Conservation (phyloP, 2,888 invertebrate species). For the Pseudeuparius sepicola region DNA sequence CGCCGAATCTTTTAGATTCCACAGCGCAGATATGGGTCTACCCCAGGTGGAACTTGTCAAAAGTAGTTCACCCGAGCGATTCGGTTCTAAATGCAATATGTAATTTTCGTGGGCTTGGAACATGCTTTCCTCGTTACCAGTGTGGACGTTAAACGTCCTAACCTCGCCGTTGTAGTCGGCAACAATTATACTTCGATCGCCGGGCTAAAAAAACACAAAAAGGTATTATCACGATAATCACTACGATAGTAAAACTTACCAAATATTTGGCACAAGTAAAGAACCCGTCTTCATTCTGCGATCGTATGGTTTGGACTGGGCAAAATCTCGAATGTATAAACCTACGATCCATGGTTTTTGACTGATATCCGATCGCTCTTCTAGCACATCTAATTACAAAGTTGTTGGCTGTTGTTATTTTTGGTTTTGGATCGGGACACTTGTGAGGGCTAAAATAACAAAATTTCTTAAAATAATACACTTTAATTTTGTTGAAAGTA, state of each 20-base stretch:
- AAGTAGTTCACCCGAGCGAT: conserved; percentile 65
- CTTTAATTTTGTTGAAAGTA: conserved; percentile 8
- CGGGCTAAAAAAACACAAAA: conserved; percentile 31
- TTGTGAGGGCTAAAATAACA: conserved; percentile 70
- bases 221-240: background rate
- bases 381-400: conserved; percentile 54
- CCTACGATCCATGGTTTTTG: conserved; percentile 61
- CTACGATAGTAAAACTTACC: conserved; percentile 19
- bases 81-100: conserved; percentile 67
- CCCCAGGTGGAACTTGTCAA: conserved; percentile 82
- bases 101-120: conserved; percentile 80
- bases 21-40: conserved; percentile 70
- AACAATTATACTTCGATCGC: conserved; percentile 51
- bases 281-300: conserved; percentile 59
- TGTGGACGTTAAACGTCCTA: conserved; percentile 75
- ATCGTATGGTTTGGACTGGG: conserved; percentile 62
- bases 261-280: conserved; percentile 53
- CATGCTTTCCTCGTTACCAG: conserved; percentile 69
- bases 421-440: conserved; percentile 80
- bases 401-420: conserved; percentile 57
- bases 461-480: background rate
- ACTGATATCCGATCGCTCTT: conserved; percentile 47
- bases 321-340: conserved; percentile 76
- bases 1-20: conserved; percentile 60
- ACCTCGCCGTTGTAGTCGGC: conserved; percentile 90